These are phyloP conservation scores for Acheta domesticus DNA, from an alignment of 2,888 invertebrate species.

Conservation along the genomic window DNA sequence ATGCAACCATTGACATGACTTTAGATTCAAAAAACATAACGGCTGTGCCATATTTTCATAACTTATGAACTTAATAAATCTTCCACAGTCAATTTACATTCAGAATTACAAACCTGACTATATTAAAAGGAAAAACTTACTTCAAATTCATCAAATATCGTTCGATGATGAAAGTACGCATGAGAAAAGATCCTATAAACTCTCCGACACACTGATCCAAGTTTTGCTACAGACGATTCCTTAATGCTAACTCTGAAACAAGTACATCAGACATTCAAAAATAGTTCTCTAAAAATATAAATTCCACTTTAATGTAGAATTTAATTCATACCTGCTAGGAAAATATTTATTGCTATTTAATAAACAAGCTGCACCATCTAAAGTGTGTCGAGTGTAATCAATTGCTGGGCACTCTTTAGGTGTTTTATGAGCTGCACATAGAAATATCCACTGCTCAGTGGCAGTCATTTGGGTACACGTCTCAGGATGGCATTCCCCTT, in stretches of 20 bases:
- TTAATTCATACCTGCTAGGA: slow-evolving; percentile 78
- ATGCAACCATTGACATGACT: too few relatives aligned
- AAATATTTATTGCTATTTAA: slow-evolving; percentile 99
- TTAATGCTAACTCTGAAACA: slow-evolving; percentile 91
- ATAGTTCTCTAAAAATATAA: slow-evolving; percentile 20
- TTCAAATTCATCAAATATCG: slow-evolving; percentile 97
- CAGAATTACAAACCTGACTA: too few relatives aligned
- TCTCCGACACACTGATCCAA: slow-evolving; percentile 96
- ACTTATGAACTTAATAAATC: too few relatives aligned
- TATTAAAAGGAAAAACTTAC: slow-evolving; percentile 43
- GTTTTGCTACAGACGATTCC: slow-evolving; percentile 96
- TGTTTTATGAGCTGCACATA: slow-evolving; percentile 99
- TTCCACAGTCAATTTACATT: too few relatives aligned
- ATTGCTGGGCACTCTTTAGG: slow-evolving; percentile 99
- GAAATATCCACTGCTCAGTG: slow-evolving; percentile 99
- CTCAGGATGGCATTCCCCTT: slow-evolving; percentile 94
- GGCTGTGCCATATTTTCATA: too few relatives aligned
- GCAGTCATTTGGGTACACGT: slow-evolving; percentile 99
- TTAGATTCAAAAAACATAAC: too few relatives aligned
- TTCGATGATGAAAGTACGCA: slow-evolving; percentile 96
- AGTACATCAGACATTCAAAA: slow-evolving; percentile 30
- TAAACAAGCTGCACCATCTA: slow-evolving; percentile 97
- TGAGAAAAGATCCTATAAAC: slow-evolving; percentile 99
- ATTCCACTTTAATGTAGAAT: not conserved
- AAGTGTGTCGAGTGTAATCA: slow-evolving; percentile 96